A percentile compares a stretch with the other conserved stretches of the same genome.
These are phyloP conservation scores for Plebejus anna DNA, from an alignment of 2,888 invertebrate genomes.

Conservation along the genomic window DNA sequence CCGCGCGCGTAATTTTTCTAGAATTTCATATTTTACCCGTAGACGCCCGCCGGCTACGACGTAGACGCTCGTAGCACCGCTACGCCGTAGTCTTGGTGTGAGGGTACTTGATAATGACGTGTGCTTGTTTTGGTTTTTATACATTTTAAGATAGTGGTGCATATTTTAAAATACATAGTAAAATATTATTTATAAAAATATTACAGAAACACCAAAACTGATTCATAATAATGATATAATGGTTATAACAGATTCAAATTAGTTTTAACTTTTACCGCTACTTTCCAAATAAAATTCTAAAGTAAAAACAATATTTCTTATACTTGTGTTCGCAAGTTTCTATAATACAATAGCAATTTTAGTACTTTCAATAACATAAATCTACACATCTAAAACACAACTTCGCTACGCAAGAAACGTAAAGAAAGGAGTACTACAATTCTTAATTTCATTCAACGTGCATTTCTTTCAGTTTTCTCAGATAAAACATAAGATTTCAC, in stretches of 20 bases:
- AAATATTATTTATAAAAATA: neutral
- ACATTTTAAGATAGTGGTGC: neutral
- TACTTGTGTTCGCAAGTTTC: too few relatives aligned
- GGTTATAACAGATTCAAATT: too few relatives aligned
- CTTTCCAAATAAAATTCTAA: too few relatives aligned
- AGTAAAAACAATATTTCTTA: too few relatives aligned
- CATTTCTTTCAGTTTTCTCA: conserved; percentile 31
- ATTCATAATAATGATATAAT: too few relatives aligned
- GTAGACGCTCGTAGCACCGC: conserved; percentile 55
- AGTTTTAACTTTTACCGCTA: too few relatives aligned
- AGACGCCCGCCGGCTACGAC: conserved; percentile 64
- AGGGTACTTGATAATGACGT: conserved; percentile 31
- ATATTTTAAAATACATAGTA: neutral
- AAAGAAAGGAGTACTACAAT: neutral
- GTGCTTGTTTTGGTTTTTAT: conserved; percentile 27
- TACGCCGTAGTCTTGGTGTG: conserved; percentile 49
- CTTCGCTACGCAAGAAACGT: neutral
- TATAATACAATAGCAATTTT: neutral
- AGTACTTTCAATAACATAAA: neutral
- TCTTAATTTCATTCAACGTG: conserved; percentile 26
- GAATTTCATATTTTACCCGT: conserved; percentile 70
- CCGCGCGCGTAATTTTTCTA: conserved; percentile 69
- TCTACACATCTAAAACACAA: neutral
- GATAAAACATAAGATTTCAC: conserved; percentile 30
- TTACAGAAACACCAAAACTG: too few relatives aligned